phyloP scores from a whole-genome alignment of 2,113 vertebrate genomes.

The Sceloporus tristichus region DNA sequence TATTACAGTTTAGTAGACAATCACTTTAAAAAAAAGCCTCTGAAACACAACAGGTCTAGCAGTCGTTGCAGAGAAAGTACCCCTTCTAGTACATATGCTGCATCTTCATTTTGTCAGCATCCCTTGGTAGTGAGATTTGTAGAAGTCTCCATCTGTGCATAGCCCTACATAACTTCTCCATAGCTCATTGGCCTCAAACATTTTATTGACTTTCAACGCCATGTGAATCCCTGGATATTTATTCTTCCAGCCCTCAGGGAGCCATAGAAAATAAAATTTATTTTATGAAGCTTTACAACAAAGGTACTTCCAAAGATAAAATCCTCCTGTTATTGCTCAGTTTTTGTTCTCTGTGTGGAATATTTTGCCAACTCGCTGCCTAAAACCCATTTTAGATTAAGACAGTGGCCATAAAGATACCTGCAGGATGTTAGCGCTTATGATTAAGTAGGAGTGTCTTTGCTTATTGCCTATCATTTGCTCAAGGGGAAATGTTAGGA shows the following conservation, averaged over 20 bases:
- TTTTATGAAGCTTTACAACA: conserved; percentile 28
- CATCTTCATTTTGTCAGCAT: conserved; percentile 25
- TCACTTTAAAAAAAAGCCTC: neutral
- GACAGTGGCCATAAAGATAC: conserved; percentile 38
- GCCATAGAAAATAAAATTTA: conserved; percentile 29
- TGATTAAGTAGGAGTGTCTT: conserved; percentile 15
- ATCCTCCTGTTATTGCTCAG: conserved; percentile 16
- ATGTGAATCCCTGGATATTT: conserved; percentile 31
- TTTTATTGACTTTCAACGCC: conserved; percentile 31
- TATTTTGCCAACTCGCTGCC: conserved; percentile 7
- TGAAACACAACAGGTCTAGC: neutral
- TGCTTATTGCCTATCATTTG: conserved; percentile 13
- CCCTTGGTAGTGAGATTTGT: conserved; percentile 18
- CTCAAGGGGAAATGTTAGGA: conserved; percentile 33
- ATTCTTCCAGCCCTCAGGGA: conserved; percentile 21
- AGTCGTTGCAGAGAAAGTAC: neutral
- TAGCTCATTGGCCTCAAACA: conserved; percentile 28
- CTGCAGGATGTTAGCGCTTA: conserved; percentile 16
- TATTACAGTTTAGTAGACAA: neutral
- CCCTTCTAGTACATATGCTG: neutral
- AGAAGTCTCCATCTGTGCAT: conserved; percentile 9
- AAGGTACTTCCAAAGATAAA: conserved; percentile 19
- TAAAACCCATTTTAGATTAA: conserved; percentile 33
- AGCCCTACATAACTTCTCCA: conserved; percentile 18
- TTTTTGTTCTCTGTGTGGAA: conserved; percentile 17